phyloP scores from a whole-genome alignment of 1,140 invertebrate species.

The Eriocheir sinensis region DNA sequence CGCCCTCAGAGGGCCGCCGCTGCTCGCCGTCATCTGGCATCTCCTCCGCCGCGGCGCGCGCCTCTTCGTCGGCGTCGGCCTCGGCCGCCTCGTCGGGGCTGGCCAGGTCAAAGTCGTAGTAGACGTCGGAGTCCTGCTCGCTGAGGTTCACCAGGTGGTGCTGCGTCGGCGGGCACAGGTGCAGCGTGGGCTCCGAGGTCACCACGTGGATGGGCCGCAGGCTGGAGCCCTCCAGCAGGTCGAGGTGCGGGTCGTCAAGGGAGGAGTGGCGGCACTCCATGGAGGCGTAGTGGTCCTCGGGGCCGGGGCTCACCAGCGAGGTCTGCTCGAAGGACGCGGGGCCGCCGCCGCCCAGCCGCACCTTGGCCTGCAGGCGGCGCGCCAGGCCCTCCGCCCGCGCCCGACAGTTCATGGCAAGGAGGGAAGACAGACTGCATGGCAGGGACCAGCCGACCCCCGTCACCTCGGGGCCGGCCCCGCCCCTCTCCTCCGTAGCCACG shows the following conservation, averaged over 20 bases:
- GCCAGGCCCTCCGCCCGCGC: constrained; percentile 90
- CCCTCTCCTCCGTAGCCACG: constrained; percentile 64
- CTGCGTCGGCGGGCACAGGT: constrained; percentile 67
- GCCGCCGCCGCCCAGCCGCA: constrained; percentile 50
- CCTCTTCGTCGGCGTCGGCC: constrained; percentile 49
- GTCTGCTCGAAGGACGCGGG: constrained; percentile 63
- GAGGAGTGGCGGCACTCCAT: constrained; percentile 71
- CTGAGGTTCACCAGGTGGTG: constrained; percentile 38
- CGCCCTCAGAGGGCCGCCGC: background rate
- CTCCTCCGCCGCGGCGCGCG: background rate
- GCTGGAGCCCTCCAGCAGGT: constrained; percentile 44
- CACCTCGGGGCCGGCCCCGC: constrained; percentile 65
- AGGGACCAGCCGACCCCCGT: constrained; percentile 74
- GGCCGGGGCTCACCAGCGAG: constrained; percentile 56
- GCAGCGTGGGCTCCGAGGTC: constrained; percentile 78
- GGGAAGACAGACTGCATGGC: constrained; percentile 83
- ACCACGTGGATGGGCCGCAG: constrained; percentile 78
- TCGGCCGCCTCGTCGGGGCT: constrained; percentile 71
- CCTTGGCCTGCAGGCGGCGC: constrained; percentile 87
- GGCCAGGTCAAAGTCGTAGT: constrained; percentile 78
- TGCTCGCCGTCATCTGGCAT: constrained; percentile 20
- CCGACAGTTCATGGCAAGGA: constrained; percentile 88
- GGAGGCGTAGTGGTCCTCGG: constrained; percentile 67
- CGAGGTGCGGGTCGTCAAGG: constrained; percentile 64
- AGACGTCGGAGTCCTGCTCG: constrained; percentile 78